Conservation (phyloP, 2,888 invertebrate genomes). For the Andrena bucephala region DNA sequence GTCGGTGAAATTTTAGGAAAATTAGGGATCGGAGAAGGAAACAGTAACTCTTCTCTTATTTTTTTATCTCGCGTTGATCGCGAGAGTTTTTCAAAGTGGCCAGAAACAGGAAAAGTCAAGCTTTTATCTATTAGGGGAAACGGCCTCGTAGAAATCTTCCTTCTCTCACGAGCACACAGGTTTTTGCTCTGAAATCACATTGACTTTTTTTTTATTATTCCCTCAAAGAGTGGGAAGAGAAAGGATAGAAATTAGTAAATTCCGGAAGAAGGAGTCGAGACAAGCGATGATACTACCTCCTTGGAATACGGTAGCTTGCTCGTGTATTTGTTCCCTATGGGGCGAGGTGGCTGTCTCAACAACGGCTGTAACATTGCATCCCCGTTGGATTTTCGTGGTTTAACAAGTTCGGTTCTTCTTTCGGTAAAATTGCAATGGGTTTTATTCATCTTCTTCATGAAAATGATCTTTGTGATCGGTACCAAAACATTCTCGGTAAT, state of each 20-base stretch:
- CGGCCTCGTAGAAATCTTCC: not conserved
- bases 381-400: not conserved
- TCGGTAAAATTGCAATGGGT: not conserved
- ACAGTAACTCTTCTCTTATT: not conserved
- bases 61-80: not conserved
- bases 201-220: not conserved
- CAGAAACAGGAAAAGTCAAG: not conserved
- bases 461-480: constrained; percentile 27
- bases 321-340: not conserved
- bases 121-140: not conserved
- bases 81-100: not conserved
- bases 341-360: constrained; percentile 7
- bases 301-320: not conserved
- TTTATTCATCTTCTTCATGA: not conserved
- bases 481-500: constrained; percentile 48
- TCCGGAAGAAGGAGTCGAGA: not conserved
- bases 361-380: constrained; percentile 2
- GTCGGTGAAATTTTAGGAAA: not conserved
- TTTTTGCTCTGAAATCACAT: constrained; percentile 21
- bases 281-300: constrained; percentile 4
- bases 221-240: not conserved
- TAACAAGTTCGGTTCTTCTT: not conserved
- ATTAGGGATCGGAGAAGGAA: constrained; percentile 29
- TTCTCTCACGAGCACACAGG: too few relatives aligned
- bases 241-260: not conserved